phyloP scores from a whole-genome alignment of 2,888 invertebrate genomes.

The Deilephila porcellus region DNA sequence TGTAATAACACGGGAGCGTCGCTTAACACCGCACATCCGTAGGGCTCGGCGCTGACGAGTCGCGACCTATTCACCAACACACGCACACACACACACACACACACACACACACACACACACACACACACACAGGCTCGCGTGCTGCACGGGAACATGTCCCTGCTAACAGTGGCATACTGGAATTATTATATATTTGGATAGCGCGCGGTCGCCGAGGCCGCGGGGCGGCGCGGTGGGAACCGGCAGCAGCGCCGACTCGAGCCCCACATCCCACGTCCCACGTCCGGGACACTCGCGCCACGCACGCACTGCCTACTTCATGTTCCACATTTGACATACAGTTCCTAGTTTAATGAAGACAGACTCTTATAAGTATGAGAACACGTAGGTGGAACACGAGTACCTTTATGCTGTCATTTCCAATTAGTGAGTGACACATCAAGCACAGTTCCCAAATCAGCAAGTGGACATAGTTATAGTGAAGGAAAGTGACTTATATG shows the following conservation, averaged over 20 bases:
- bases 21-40: constrained; percentile 62
- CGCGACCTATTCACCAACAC: constrained; percentile 36
- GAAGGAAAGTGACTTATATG: no score
- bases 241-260: neutral
- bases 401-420: no score
- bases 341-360: no score
- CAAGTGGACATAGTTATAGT: no score
- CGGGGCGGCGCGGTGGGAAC: neutral
- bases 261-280: no score
- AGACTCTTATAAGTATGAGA: no score
- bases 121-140: neutral
- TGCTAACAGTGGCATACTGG: constrained; percentile 7
- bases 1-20: constrained; percentile 55
- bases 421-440: no score
- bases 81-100: constrained; percentile 21
- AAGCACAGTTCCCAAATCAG: no score
- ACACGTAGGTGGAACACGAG: no score
- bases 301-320: no score
- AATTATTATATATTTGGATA: constrained; percentile 17
- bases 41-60: constrained; percentile 41
- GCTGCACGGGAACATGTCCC: constrained; percentile 5
- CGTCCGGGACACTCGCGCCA: no score
- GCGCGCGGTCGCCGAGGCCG: neutral
- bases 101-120: constrained; percentile 12
- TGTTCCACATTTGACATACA: no score